phyloP scores from a whole-genome alignment of 2,113 vertebrate genomes.

The Sardina pilchardus region DNA sequence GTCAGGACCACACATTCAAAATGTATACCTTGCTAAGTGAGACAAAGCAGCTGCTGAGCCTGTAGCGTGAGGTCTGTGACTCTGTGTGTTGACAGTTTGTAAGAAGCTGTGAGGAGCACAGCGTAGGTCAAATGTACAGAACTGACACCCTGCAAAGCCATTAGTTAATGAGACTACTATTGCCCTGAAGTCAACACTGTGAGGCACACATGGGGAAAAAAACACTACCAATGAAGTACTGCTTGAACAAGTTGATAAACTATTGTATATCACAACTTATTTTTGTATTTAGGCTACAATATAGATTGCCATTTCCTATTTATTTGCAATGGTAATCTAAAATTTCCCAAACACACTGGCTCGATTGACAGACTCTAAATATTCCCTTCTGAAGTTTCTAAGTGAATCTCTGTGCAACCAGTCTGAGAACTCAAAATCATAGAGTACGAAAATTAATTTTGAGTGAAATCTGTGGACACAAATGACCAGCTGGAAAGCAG shows the following conservation, averaged over 20 bases:
- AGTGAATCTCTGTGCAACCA: too few species aligned
- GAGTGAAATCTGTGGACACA: too few species aligned
- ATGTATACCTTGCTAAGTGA: neutral
- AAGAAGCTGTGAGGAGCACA: neutral
- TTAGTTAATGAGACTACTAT: neutral
- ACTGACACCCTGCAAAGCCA: neutral
- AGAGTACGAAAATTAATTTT: too few species aligned
- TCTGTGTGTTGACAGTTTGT: slow-evolving; percentile 3
- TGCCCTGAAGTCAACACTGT: neutral
- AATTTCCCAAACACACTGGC: neutral
- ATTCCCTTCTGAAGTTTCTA: too few species aligned
- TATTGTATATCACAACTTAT: neutral
- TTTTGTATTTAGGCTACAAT: neutral
- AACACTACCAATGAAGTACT: neutral
- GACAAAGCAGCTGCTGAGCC: neutral
- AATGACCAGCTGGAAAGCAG: too few species aligned
- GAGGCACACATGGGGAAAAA: neutral
- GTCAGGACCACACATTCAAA: neutral
- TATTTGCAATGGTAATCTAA: neutral
- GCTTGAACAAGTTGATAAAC: neutral
- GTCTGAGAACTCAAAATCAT: too few species aligned
- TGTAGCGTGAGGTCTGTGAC: neutral
- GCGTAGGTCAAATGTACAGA: neutral
- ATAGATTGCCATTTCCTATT: neutral
- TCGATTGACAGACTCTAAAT: too few species aligned